Evolutionary conservation across 2,888 invertebrate species (phyloP), one percentile per base, ranked within the genome.

Genomic region (Trachelus iudaicus): DNA sequence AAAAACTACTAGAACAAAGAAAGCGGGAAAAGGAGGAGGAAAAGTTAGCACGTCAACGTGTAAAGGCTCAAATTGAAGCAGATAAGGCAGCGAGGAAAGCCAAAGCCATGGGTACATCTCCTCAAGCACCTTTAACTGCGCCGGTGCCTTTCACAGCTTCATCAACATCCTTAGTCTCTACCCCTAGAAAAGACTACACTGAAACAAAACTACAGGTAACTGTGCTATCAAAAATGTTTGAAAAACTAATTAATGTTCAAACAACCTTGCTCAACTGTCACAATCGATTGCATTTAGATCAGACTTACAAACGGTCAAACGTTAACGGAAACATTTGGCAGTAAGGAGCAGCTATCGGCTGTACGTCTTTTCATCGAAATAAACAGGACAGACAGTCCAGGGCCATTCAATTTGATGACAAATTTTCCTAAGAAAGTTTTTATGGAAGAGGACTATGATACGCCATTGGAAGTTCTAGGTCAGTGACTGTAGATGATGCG

Each of bases 391-490:
- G 96, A 96, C 86, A 94, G 94, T 13, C 92, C 93, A 0, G 93
- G 92, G 73, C 92, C 94, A 9, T 98, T 98, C 92, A 95, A 95
- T 77, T 92, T 99, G 84, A 97, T 98, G 96, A 98, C 98, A 3
- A 95, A 94, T 87, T 99, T 98, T 92, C 98, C 99, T 11, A 95
- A 95, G 88, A 97, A 96, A 92, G 94, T 98, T 76, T 99, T 98
- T 90, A 93, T 94, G 1, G 94, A 93, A 15, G 97, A 97, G 4
- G 98, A 99, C 90, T 98, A 97, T 92, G 96, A 97, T 79, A 96
- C 95, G 89, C 97, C 98, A 0, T 92, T 99, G 84, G 96, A 96
- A 84, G 93, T 94, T 82, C 93, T 99, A 92, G 97, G 97, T 96
- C 92, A 91, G 88, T 85, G 34, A 71, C 40, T 73, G 15, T 40